Base-by-base conservation (phyloP, 2,888 invertebrate genomes). In the Scotopteryx bipunctaria region DNA sequence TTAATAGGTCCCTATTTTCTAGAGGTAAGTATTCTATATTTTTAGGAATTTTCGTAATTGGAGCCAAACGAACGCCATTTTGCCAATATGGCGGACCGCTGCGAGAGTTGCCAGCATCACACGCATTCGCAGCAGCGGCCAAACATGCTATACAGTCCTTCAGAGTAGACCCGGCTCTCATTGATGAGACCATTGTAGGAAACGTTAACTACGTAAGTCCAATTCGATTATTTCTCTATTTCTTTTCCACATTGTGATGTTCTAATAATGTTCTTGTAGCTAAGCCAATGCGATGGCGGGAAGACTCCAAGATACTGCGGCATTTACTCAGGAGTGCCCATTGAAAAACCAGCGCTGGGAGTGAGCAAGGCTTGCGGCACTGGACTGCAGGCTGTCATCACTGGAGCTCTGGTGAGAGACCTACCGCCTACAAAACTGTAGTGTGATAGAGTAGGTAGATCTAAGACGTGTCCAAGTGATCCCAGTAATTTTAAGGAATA, bases 311-410 rank as follows among this genome's bases (percentile, higher is more conserved):
- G 99, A 23, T 98, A 99, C 82, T 95, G 95, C 47, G 93, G 94
- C 0, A 90, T 98, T 6, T 93, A 94, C 66, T 92, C 94, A 54
- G 98, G 98, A 31, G 94, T 99, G 23, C 96, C 98, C 0, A 78
- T 95, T 52, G 94, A 95, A 17, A 94, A 92, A 54, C 97, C 98
- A n/a, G 98, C 98, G 0, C 82, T 97, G 4, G 94, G 94, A 13
- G 93, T 99, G 8, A 99, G 98, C 83, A 93, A 98, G 61, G 91
- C 99, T 9, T 99, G 99, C 82, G 99, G 99, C 8, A 97, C 98
- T 44, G 99, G 99, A 5, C 96, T 99, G 72, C 99, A 99, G 78
- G 93, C 99, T 0, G 91, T 99, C 52, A 93, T 98, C 3, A 96
- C 93, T 78, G 97, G 95, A 50, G 94, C 95, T 42, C 95, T 98